These are phyloP conservation scores for Actinernus sp. DNA, from an alignment of 92 coral and sea anemone genomes.

Conservation along the genomic window DNA sequence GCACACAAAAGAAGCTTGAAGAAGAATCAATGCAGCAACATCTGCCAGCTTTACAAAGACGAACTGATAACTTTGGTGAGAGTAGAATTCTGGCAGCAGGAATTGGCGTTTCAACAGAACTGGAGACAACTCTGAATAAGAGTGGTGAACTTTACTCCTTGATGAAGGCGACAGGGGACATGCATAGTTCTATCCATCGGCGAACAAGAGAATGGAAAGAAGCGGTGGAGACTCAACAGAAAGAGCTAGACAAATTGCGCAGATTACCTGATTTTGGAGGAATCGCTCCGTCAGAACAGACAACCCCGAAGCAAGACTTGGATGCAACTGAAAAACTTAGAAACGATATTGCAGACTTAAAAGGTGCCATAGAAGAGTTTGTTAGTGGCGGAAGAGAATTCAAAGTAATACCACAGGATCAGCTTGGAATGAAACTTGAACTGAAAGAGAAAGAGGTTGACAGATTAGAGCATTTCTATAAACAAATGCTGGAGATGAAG, in stretches of 20 bases:
- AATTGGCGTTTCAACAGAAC: not conserved
- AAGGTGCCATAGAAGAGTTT: slow-evolving; percentile 1
- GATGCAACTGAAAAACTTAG: not conserved
- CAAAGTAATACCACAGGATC: not conserved
- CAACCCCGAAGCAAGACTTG: not conserved
- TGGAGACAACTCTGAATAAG: not conserved
- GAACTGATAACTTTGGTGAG: too few species aligned
- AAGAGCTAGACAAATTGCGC: slow-evolving; percentile 25
- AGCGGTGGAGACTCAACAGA: slow-evolving; percentile 16
- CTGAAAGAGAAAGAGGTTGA: slow-evolving; percentile 19
- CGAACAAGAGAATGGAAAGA: slow-evolving; percentile 21
- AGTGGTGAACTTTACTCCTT: not conserved
- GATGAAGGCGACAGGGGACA: not conserved
- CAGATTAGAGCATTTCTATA: slow-evolving; percentile 9
- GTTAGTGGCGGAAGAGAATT: not conserved
- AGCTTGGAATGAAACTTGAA: slow-evolving; percentile 4
- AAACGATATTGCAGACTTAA: slow-evolving; percentile 1
- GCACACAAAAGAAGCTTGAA: not conserved
- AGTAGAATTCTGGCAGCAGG: not conserved
- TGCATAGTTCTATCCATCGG: not conserved
- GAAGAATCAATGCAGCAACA: too few species aligned
- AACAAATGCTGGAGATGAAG: slow-evolving; percentile 25
- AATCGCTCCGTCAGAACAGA: not conserved
- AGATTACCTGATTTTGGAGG: not conserved
- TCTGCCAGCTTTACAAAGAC: too few species aligned